phyloP scores from a whole-genome alignment of 37 sponge, comb jelly and placozoan genomes.

The Geodia barretti region DNA sequence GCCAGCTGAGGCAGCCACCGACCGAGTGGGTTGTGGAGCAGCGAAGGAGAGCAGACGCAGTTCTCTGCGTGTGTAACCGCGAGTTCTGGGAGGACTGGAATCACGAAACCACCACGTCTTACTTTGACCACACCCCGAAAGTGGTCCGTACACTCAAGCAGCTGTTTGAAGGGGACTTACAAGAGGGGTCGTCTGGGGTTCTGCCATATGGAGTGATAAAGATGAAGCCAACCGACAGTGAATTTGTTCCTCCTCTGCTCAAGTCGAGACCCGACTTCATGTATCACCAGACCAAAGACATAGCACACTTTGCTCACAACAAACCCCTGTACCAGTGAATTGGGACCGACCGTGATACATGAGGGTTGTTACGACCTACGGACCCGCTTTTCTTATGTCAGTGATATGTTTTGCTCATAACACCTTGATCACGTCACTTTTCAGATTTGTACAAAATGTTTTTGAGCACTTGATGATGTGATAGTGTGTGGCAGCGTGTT shows the following conservation, averaged over 20 bases:
- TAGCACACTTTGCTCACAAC: not conserved
- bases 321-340: not conserved
- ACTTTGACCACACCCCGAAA: not conserved
- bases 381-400: too few relatives aligned
- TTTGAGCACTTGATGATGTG: too few relatives aligned
- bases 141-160: not conserved
- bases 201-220: not conserved
- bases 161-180: not conserved
- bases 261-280: not conserved
- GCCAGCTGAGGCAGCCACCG: not conserved
- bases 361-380: too few relatives aligned
- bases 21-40: not conserved
- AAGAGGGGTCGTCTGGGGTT: not conserved
- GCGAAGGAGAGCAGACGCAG: not conserved
- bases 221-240: not conserved
- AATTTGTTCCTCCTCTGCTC: not conserved
- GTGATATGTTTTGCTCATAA: too few relatives aligned
- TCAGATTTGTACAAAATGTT: too few relatives aligned
- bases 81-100: conserved; percentile 26
- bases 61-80: conserved; percentile 11
- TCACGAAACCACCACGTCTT: not conserved
- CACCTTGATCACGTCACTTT: too few relatives aligned
- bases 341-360: too few relatives aligned
- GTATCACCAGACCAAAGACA: not conserved
- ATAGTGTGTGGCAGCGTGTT: too few relatives aligned